Conservation (phyloP, 2,113 vertebrate species). For the Bothrops jararaca region DNA sequence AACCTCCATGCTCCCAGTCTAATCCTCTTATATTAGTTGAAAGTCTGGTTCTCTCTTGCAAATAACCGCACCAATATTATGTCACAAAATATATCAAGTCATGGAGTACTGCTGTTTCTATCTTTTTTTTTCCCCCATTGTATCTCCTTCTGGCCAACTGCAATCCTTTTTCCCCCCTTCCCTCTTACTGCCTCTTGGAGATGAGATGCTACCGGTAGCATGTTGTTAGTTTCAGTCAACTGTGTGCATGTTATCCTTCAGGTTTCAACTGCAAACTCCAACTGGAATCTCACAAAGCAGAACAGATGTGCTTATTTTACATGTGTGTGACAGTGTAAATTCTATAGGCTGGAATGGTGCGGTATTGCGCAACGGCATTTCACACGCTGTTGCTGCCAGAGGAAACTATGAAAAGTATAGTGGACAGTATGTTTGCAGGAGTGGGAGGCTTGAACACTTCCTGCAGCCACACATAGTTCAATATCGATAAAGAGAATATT, state of each 20-base stretch:
- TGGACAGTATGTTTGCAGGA: neutral
- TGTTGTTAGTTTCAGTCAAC: neutral
- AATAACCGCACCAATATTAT: neutral
- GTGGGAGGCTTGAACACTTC: neutral
- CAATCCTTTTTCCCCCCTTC: too few relatives aligned
- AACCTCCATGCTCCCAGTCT: neutral
- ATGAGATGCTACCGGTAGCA: neutral
- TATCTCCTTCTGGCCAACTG: neutral
- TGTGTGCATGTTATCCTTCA: neutral
- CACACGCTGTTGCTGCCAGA: neutral
- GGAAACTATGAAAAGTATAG: neutral
- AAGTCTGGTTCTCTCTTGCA: neutral
- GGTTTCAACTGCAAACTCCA: neutral
- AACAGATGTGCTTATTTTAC: neutral
- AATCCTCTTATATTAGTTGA: neutral
- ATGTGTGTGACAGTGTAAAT: neutral
- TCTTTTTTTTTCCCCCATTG: too few relatives aligned
- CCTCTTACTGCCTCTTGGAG: neutral
- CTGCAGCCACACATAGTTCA: neutral
- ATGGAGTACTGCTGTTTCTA: neutral
- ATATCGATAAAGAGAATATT: neutral
- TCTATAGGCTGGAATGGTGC: neutral
- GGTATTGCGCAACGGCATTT: neutral
- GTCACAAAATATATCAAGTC: neutral
- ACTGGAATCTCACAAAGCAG: neutral